phyloP scores from a whole-genome alignment of 2,888 invertebrate species.

The Hipparchia semele region DNA sequence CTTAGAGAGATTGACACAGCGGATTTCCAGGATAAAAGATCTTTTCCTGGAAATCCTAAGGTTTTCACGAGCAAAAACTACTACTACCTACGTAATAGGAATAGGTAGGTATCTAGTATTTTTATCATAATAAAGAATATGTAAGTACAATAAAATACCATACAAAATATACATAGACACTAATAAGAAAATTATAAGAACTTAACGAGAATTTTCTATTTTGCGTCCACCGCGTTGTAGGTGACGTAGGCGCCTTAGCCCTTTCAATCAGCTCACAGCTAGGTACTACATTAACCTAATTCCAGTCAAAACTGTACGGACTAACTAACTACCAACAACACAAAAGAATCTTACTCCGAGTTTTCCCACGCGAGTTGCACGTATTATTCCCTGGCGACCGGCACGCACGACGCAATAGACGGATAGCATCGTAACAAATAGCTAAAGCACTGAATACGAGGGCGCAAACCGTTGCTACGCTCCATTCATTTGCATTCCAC shows the following conservation, averaged over 20 bases:
- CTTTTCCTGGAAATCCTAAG: no score
- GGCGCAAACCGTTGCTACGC: constrained; percentile 32
- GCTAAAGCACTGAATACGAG: constrained; percentile 37
- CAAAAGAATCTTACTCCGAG: constrained; percentile 24
- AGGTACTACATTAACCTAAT: constrained; percentile 17
- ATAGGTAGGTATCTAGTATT: no score
- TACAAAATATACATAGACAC: no score
- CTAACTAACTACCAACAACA: not conserved
- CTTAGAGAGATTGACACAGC: no score
- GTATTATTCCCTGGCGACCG: constrained; percentile 19
- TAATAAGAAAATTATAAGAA: not conserved
- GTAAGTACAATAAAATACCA: no score
- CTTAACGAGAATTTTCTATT: not conserved
- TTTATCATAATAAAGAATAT: no score
- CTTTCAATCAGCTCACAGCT: constrained; percentile 1
- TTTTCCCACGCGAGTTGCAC: constrained; percentile 23
- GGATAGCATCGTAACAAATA: constrained; percentile 34
- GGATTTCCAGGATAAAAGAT: no score
- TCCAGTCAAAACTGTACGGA: not conserved
- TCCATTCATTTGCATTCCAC: constrained; percentile 37
- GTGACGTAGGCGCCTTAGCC: not conserved
- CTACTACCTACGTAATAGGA: no score
- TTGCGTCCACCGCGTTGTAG: not conserved
- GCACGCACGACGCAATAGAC: constrained; percentile 28
- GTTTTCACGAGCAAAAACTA: no score